These are phyloP conservation scores for Lasioglossum morio DNA, from an alignment of 2,888 invertebrate species.

Conservation along the genomic window DNA sequence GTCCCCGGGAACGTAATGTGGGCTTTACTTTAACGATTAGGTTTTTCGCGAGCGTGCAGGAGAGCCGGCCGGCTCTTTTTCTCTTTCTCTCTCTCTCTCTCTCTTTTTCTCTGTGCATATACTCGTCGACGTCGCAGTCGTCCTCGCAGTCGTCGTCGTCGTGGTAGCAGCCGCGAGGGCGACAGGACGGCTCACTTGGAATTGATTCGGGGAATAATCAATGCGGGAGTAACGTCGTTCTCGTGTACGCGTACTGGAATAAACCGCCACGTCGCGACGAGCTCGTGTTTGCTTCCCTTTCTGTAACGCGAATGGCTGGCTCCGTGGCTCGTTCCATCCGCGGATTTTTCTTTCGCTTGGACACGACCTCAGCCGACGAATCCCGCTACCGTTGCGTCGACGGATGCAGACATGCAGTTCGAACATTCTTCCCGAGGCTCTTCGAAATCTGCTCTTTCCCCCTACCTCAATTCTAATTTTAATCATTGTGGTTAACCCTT, in stretches of 20 bases:
- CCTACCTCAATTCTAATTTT: too few species aligned
- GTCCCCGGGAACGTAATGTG: constrained; percentile 65
- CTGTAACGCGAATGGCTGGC: background rate
- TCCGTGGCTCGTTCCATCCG: background rate
- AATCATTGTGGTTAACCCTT: too few species aligned
- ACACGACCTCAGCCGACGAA: background rate
- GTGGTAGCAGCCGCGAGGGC: constrained; percentile 20
- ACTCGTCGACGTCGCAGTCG: constrained; percentile 11
- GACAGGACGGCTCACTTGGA: constrained; percentile 61
- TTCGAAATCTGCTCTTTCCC: too few species aligned
- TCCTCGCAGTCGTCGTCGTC: constrained; percentile 16
- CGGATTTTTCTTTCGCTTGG: constrained; percentile 12
- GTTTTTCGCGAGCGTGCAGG: constrained; percentile 64
- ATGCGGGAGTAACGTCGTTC: constrained; percentile 57
- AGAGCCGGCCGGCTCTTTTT: constrained; percentile 10
- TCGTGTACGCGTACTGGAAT: constrained; percentile 37
- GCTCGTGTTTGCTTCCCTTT: constrained; percentile 32
- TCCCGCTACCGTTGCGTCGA: background rate
- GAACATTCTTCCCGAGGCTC: background rate
- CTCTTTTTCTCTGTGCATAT: constrained; percentile 28
- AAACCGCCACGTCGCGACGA: constrained; percentile 30
- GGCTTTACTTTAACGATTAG: constrained; percentile 73
- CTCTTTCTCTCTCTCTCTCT: background rate
- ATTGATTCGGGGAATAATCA: constrained; percentile 65
- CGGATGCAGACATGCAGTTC: background rate